Percentiles rank a stretch among this genome's conserved stretches.
Conservation (phyloP, 2,888 invertebrate genomes). For the Tanaodytes sp. region DNA sequence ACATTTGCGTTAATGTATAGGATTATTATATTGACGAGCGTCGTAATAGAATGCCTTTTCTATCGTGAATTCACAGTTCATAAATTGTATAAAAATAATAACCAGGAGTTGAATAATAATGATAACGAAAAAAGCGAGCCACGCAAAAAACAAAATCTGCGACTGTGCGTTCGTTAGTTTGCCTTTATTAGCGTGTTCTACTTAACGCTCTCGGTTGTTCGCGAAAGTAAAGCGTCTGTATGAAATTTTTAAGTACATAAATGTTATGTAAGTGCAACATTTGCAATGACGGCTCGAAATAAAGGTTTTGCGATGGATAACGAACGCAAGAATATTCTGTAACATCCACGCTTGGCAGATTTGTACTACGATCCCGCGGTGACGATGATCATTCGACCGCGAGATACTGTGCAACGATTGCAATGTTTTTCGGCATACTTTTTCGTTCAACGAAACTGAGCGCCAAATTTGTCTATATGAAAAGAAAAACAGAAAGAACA, state of each 20-base stretch:
- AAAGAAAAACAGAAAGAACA: too few species aligned
- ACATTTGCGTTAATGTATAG: too few species aligned
- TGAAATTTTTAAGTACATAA: constrained; percentile 13
- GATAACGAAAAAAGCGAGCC: too few species aligned
- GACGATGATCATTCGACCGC: constrained; percentile 3
- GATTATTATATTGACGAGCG: too few species aligned
- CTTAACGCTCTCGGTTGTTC: constrained; percentile 5
- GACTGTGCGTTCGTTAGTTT: constrained; percentile 1
- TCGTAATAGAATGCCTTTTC: too few species aligned
- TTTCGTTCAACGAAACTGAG: background rate
- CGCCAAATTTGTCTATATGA: constrained; percentile 18
- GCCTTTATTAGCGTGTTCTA: constrained; percentile 18
- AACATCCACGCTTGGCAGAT: constrained; percentile 23
- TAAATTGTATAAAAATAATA: too few species aligned
- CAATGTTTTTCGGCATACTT: constrained; percentile 3
- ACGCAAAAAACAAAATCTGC: background rate
- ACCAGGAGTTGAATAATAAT: too few species aligned
- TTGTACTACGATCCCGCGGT: constrained; percentile 10
- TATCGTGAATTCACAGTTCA: too few species aligned
- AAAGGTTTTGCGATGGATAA: background rate
- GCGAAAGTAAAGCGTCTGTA: constrained; percentile 12
- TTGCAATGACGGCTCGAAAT: constrained; percentile 4
- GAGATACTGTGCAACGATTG: constrained; percentile 3
- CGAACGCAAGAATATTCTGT: constrained; percentile 24
- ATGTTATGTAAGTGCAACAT: constrained; percentile 18